Evolutionary conservation across 2,113 vertebrate genomes (phyloP), one percentile per base, ranked within the genome.

Genomic region (Triplophysa siluroides): DNA sequence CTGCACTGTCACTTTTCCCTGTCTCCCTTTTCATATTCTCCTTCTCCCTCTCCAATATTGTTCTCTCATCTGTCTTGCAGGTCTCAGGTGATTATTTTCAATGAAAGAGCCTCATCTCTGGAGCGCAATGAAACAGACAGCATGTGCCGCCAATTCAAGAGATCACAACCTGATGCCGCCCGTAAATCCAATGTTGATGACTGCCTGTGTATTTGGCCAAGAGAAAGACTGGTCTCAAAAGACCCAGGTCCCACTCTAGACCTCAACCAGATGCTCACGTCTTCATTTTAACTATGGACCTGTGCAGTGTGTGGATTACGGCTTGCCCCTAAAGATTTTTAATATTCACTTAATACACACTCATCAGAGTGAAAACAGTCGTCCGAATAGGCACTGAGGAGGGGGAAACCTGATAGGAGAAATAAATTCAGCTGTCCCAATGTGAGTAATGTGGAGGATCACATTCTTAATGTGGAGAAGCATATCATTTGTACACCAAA

Each of bases 151-250:
- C 88, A 91, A 89, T 87, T 88, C 87, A 89, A 91, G 88, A 87
- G 90, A 89, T 92, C 91, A 85, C 45, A 80, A 79, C 86, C 16
- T 87, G 87, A 91, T 84, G 80, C 68, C 81, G 85, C 85, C 86
- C 86, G 85, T 91, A 92, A 92, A 91, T 91, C 88, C 88, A 86
- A 79, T 85, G 47, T 86, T 84, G 85, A 89, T 89, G 87, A 88
- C 87, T 90, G 86, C 85, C 83, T 89, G 88, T 87, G 85, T 86
- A 70, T 76, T 19, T 64, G 63, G 88, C 87, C 88, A 87, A 87
- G 83, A 86, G 78, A 85, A 80, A 89, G 83, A 83, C 82, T 72
- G 62, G 78, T 74, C 75, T 78, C 74, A 64, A 74, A 79, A 80
- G 62, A 38, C 56, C 5, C 33, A 38, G 66, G 54, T 67, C 68